These are phyloP conservation scores for Helicoverpa zea DNA, from an alignment of 1,140 invertebrate genomes.

Conservation along the genomic window DNA sequence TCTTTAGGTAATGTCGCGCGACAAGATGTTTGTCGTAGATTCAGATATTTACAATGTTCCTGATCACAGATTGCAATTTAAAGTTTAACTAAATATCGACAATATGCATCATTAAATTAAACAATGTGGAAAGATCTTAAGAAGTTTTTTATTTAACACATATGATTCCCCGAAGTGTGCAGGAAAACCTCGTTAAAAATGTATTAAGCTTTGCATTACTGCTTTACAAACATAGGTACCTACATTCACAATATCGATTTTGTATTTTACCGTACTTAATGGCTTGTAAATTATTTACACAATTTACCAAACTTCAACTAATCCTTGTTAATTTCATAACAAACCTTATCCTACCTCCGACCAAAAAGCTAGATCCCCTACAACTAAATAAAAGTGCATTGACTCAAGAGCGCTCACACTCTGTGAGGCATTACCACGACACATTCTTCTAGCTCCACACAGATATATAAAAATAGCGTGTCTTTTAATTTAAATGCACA, in stretches of 20 bases:
- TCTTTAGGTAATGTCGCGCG: constrained; percentile 2
- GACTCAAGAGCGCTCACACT: constrained; percentile 45
- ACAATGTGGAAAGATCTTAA: too few species aligned
- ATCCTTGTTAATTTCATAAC: background rate
- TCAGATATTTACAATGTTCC: background rate
- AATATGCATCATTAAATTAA: too few species aligned
- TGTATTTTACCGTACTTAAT: too few species aligned
- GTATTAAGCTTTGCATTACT: too few species aligned
- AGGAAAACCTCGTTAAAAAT: too few species aligned
- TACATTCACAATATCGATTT: too few species aligned
- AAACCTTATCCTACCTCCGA: too few species aligned
- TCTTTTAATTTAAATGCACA: constrained; percentile 41
- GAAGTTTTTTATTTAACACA: too few species aligned
- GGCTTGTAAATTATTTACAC: background rate
- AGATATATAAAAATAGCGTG: constrained; percentile 41
- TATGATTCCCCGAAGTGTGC: too few species aligned
- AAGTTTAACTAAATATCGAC: background rate
- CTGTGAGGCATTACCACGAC: constrained; percentile 16
- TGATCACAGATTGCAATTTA: background rate
- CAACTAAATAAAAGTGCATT: constrained; percentile 52
- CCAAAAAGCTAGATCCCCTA: constrained; percentile 1
- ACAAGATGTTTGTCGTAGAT: background rate
- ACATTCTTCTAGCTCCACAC: constrained; percentile 19
- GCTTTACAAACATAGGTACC: too few species aligned
- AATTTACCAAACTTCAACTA: too few species aligned